Percentiles rank a stretch among this genome's conserved stretches.
These are phyloP conservation scores for Cyphomyrmex costatus DNA, from an alignment of 1,140 invertebrate genomes.

Conservation along the genomic window DNA sequence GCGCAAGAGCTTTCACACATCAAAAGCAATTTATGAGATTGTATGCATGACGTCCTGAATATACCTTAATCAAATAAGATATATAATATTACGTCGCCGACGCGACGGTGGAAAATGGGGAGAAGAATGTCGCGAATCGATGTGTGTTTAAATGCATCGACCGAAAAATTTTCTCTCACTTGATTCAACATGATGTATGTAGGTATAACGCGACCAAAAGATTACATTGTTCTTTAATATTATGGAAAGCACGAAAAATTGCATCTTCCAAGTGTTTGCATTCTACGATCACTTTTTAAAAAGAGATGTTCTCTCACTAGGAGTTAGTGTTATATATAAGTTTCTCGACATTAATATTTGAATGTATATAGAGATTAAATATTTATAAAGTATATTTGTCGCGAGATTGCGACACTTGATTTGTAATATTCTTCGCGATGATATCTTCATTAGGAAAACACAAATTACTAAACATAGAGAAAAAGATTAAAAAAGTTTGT, in stretches of 20 bases:
- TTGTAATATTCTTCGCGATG: background rate
- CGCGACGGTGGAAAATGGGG: conserved; percentile 57
- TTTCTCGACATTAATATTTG: conserved; percentile 20
- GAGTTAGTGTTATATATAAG: conserved; percentile 7
- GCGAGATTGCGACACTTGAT: background rate
- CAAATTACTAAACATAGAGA: background rate
- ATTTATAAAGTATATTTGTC: background rate
- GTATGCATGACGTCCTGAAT: conserved; percentile 78
- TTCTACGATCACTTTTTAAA: conserved; percentile 17
- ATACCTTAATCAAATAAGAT: conserved; percentile 78
- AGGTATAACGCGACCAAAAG: conserved; percentile 51
- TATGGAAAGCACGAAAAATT: conserved; percentile 19
- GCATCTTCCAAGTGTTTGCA: conserved; percentile 36
- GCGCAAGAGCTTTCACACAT: conserved; percentile 71
- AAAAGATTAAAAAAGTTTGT: background rate
- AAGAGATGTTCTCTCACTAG: background rate
- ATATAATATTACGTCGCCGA: conserved; percentile 50
- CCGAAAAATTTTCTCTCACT: conserved; percentile 69
- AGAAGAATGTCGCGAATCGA: conserved; percentile 67
- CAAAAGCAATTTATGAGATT: conserved; percentile 81
- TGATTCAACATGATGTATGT: conserved; percentile 59
- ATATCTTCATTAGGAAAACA: background rate
- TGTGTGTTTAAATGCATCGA: conserved; percentile 67
- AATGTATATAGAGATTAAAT: background rate
- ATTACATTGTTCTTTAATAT: conserved; percentile 22